phyloP scores from a whole-genome alignment of 2,888 invertebrate species.

The Azorinus chamasolen region DNA sequence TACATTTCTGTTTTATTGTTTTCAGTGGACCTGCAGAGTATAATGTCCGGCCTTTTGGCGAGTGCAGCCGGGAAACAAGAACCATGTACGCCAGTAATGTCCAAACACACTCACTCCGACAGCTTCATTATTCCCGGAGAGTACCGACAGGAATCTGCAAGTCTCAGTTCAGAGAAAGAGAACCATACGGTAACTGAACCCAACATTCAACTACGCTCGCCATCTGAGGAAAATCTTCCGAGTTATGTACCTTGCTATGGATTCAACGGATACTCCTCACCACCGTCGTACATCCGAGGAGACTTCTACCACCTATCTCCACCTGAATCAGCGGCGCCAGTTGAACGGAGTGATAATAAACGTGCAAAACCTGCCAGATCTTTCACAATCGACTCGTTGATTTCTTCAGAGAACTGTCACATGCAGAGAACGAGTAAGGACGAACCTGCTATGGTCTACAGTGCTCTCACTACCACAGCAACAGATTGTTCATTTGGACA shows the following conservation, averaged over 20 bases:
- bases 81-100: too few species aligned
- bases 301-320: slow-evolving; percentile 31
- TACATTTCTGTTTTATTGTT: slow-evolving; percentile 3
- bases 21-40: slow-evolving; percentile 35
- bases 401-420: slow-evolving; percentile 2
- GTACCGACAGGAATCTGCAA: neutral
- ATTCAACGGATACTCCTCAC: slow-evolving; percentile 2
- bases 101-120: too few species aligned
- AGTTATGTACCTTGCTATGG: slow-evolving; percentile 13
- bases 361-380: neutral
- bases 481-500: neutral
- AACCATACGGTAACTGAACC: neutral
- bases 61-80: slow-evolving; percentile 16
- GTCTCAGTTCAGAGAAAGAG: neutral
- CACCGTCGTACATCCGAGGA: slow-evolving; percentile 31
- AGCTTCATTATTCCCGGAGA: neutral
- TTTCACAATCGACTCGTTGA: slow-evolving; percentile 43
- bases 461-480: slow-evolving; percentile 3
- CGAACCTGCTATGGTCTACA: slow-evolving; percentile 14
- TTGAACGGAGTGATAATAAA: too few species aligned
- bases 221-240: slow-evolving; percentile 1
- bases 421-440: neutral
- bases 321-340: neutral
- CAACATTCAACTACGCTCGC: neutral
- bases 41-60: slow-evolving; percentile 44